Evolutionary conservation across 2,113 vertebrate genomes (phyloP).

Genomic region (Pristiophorus japonicus): DNA sequence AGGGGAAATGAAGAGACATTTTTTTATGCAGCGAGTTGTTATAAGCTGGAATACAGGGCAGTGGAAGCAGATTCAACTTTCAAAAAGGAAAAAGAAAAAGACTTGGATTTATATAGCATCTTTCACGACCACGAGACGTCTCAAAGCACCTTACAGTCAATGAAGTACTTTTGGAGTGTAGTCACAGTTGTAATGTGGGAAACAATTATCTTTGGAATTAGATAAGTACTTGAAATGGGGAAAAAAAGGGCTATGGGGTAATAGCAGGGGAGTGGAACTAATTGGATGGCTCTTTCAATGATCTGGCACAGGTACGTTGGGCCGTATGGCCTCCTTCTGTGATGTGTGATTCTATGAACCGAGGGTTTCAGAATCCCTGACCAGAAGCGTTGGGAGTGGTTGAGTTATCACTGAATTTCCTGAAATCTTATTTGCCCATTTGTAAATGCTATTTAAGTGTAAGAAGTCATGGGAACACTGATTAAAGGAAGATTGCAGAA

Average conservation of each 20-base stretch:
- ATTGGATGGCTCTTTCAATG: not conserved
- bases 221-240: not conserved
- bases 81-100: no score
- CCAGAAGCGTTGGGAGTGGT: not conserved
- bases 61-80: not conserved
- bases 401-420: not conserved
- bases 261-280: not conserved
- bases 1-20: not conserved
- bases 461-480: not conserved
- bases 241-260: not conserved
- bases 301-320: not conserved
- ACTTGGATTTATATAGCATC: no score
- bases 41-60: not conserved
- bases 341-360: not conserved
- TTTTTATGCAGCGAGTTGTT: not conserved
- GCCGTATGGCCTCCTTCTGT: not conserved
- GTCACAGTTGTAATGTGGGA: no score
- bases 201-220: no score
- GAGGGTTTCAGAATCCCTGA: not conserved
- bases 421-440: not conserved
- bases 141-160: no score
- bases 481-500: not conserved
- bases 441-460: not conserved
- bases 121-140: no score
- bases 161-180: no score